A percentile compares a stretch with the other conserved stretches of the same genome.
These are phyloP conservation scores for Rhopalosiphum maidis DNA, from an alignment of 1,140 invertebrate genomes.

Conservation along the genomic window DNA sequence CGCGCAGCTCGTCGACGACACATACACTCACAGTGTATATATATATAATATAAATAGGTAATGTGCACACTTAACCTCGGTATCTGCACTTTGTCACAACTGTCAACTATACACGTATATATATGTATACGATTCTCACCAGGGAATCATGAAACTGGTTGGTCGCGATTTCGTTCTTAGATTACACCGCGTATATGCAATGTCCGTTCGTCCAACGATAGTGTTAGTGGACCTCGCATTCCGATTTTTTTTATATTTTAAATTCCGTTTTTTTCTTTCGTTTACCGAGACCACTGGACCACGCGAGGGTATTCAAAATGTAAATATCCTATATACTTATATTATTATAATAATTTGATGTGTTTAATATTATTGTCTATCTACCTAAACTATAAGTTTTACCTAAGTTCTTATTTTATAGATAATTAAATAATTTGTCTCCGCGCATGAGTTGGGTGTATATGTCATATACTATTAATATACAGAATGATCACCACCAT, in stretches of 20 bases:
- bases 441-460: too few relatives aligned
- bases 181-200: background rate
- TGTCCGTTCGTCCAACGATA: background rate
- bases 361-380: too few relatives aligned
- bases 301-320: background rate
- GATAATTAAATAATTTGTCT: too few relatives aligned
- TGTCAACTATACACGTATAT: background rate
- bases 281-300: background rate
- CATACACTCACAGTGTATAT: background rate
- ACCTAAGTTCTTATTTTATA: too few relatives aligned
- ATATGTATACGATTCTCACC: constrained; percentile 7
- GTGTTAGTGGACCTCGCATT: constrained; percentile 1
- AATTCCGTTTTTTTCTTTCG: background rate
- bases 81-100: constrained; percentile 34
- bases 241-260: constrained; percentile 3
- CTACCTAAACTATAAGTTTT: too few relatives aligned
- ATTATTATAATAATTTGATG: background rate
- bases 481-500: too few relatives aligned
- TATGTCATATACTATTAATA: too few relatives aligned
- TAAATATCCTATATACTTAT: background rate
- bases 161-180: constrained; percentile 45
- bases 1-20: background rate
- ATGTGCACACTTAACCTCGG: background rate
- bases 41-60: background rate
- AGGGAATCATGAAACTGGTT: constrained; percentile 30